Evolutionary conservation across 2,888 invertebrate genomes (phyloP).

Genomic region (Conistra vaccinii): DNA sequence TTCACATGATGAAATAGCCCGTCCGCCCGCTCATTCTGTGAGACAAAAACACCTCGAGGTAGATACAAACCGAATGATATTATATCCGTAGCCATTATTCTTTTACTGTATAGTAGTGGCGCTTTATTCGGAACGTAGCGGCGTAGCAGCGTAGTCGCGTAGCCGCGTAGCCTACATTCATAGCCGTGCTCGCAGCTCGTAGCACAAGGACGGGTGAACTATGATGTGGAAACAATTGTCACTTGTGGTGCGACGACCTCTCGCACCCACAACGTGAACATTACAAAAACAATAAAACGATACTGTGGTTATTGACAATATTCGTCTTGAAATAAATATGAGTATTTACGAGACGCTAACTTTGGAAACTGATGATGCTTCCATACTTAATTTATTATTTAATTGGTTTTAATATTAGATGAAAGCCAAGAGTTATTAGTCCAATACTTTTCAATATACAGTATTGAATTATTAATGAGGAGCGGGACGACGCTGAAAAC

Average conservation of each 20-base stretch:
- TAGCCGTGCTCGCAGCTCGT: conserved; percentile 30
- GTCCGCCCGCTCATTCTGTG: not conserved
- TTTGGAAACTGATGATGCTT: not conserved
- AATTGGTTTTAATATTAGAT: not conserved
- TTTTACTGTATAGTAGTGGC: conserved; percentile 31
- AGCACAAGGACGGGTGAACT: conserved; percentile 36
- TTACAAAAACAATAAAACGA: conserved; percentile 8
- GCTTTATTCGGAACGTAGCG: conserved; percentile 35
- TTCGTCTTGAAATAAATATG: not conserved
- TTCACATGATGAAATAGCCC: not conserved
- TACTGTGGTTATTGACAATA: not conserved
- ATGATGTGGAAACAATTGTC: conserved; percentile 11
- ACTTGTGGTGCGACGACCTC: conserved; percentile 13
- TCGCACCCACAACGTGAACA: not conserved
- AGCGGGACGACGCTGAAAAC: not conserved
- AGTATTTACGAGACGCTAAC: not conserved
- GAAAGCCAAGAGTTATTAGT: conserved; percentile 4
- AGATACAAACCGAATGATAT: conserved; percentile 37
- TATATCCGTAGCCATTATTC: conserved; percentile 42
- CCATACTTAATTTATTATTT: not conserved
- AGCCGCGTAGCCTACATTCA: conserved; percentile 54
- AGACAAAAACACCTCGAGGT: conserved; percentile 30
- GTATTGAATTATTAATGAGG: conserved; percentile 36
- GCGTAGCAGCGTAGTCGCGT: conserved; percentile 22
- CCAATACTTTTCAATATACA: not conserved